Percentiles rank a stretch among this genome's conserved stretches.
phyloP scores from a whole-genome alignment of 2,888 invertebrate genomes.

The Scaptomyza reducta region DNA sequence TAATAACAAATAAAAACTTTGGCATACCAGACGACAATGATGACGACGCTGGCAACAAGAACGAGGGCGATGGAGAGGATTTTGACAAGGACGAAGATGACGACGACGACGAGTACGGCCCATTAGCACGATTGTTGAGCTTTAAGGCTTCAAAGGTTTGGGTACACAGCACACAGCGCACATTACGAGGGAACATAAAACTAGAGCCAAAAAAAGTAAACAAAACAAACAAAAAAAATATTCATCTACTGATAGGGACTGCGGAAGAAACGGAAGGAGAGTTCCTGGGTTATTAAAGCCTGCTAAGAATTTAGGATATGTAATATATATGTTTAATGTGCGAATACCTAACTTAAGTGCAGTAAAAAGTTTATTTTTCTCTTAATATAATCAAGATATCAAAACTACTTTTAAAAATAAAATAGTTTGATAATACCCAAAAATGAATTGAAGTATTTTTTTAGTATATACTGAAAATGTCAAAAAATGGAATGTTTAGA shows the following conservation, averaged over 20 bases:
- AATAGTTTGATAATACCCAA: too few relatives aligned
- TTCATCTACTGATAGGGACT: slow-evolving; percentile 22
- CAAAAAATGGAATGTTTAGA: too few relatives aligned
- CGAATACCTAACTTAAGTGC: slow-evolving; percentile 6
- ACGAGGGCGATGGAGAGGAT: slow-evolving; percentile 14
- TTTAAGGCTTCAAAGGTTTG: slow-evolving; percentile 59
- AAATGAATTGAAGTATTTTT: too few relatives aligned
- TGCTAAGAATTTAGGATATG: slow-evolving; percentile 45
- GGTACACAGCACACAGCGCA: slow-evolving; percentile 39
- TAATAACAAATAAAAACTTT: slow-evolving; percentile 80
- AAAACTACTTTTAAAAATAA: too few relatives aligned
- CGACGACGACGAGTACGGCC: slow-evolving; percentile 72
- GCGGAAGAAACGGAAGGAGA: background rate
- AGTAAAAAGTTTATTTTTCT: background rate
- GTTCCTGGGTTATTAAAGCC: slow-evolving; percentile 53
- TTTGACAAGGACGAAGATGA: slow-evolving; percentile 57
- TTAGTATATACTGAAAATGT: too few relatives aligned
- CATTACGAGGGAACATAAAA: slow-evolving; percentile 68
- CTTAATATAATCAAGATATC: background rate
- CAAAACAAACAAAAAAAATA: background rate
- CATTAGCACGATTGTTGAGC: slow-evolving; percentile 81
- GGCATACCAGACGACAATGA: slow-evolving; percentile 50
- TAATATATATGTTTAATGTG: slow-evolving; percentile 55
- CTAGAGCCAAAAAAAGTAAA: slow-evolving; percentile 42
- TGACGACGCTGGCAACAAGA: slow-evolving; percentile 13